A percentile compares a stretch with the other conserved stretches of the same genome.
Conservation (phyloP, 2,888 invertebrate species). For the Ectemnius continuus region DNA sequence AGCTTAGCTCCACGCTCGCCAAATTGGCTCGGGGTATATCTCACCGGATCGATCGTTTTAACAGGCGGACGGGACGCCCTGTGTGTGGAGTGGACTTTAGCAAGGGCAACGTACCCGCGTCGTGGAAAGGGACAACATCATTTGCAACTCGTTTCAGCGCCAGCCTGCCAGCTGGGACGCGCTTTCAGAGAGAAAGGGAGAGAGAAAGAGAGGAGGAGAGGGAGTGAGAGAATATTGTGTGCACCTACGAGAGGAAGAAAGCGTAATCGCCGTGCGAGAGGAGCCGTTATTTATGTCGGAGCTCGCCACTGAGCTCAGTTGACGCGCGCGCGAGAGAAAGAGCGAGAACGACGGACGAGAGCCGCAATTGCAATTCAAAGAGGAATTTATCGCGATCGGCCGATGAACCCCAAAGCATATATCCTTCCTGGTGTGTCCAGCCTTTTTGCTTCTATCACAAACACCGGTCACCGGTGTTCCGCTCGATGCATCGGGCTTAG, state of each 20-base stretch:
- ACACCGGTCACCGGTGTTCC: neutral
- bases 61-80: neutral
- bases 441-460: neutral
- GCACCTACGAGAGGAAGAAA: conserved; percentile 47
- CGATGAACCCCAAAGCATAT: conserved; percentile 1
- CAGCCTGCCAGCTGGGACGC: conserved; percentile 46
- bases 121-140: conserved; percentile 39
- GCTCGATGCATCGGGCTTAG: neutral
- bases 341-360: neutral
- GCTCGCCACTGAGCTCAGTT: neutral
- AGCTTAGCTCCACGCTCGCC: conserved; percentile 2
- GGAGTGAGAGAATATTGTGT: neutral
- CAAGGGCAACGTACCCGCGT: conserved; percentile 47
- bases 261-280: conserved; percentile 42
- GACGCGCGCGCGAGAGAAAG: neutral
- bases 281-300: neutral
- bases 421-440: neutral
- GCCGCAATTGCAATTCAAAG: conserved; percentile 16
- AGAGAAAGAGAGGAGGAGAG: no score
- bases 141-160: conserved; percentile 53
- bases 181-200: conserved; percentile 13
- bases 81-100: conserved; percentile 21
- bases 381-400: conserved; percentile 39
- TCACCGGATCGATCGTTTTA: conserved; percentile 19
- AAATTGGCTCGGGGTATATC: conserved; percentile 15